phyloP scores from a whole-genome alignment of 1,140 invertebrate genomes.

The Neodiprion fabricii region DNA sequence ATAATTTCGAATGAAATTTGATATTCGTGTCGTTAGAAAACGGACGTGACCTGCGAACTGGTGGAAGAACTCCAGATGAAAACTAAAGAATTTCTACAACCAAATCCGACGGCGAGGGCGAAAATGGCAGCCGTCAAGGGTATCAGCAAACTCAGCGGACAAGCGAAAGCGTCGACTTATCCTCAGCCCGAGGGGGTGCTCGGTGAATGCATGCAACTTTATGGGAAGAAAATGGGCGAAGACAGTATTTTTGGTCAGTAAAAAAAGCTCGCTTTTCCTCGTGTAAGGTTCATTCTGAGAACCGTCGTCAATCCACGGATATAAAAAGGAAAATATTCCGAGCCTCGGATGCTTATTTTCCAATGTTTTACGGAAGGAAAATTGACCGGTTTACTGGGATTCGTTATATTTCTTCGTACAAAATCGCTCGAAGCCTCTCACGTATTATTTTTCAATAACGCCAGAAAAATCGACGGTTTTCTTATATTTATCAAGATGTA shows the following conservation, averaged over 20 bases:
- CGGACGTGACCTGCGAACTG: slow-evolving; percentile 93
- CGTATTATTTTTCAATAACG: no score
- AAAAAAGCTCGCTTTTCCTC: neutral
- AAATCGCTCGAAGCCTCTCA: no score
- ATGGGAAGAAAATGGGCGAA: slow-evolving; percentile 95
- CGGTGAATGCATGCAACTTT: slow-evolving; percentile 95
- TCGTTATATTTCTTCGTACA: no score
- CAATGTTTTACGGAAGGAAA: neutral
- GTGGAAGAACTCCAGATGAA: slow-evolving; percentile 95
- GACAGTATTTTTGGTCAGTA: slow-evolving; percentile 88
- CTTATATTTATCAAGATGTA: no score
- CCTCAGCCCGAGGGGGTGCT: slow-evolving; percentile 98
- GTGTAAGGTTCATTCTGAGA: no score
- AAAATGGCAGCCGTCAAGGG: slow-evolving; percentile 96
- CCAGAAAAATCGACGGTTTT: no score
- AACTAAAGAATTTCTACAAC: slow-evolving; percentile 99
- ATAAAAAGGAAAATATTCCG: no score
- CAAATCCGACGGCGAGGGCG: slow-evolving; percentile 94
- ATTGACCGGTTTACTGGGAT: no score
- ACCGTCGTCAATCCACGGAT: no score
- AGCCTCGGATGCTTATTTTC: neutral
- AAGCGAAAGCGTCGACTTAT: slow-evolving; percentile 92
- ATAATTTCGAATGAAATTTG: neutral
- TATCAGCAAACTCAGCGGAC: slow-evolving; percentile 86
- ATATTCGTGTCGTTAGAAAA: slow-evolving; percentile 74